Base-by-base conservation (phyloP, 92 coral and sea anemone species). In the Parazoanthus swiftii region DNA sequence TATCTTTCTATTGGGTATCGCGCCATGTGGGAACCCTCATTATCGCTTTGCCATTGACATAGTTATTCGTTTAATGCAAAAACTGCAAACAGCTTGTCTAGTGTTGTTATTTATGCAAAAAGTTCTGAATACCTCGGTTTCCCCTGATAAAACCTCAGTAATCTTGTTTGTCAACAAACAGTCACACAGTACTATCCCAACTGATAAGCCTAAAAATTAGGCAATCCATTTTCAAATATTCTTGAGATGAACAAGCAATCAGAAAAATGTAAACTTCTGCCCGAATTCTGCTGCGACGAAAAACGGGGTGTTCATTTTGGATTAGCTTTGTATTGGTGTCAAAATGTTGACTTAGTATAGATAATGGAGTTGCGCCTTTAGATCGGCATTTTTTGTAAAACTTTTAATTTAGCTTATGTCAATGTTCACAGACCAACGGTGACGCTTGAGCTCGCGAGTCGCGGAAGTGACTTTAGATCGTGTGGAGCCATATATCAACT, bases 261-360 rank as follows among this genome's bases (percentile, higher is more conserved):
- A 37, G 74, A 74, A 81, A 91, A 85, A 91, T 91, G 89, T 81
- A 89, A 91, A 89, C 89, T 91, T 46, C 63, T 25, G 8, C 6
- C 58, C 26, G 23, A 25, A 15, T 35, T 36, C 39, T 33, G 78
- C 74, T 42, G 38, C n/a, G 71, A 26, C 15, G 14, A 42, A 44
- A 63, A 63, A 14, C n/a, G 70, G n/a, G 36, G 8, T 11, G 35
- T 36, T 23, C 48, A 25, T 33, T 71, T 84, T 46, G 48, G 13
- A 43, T 46, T 15, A 26, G 16, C 66, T 46, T 84, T 71, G 67
- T 84, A 26, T 26, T 26, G 77, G 11, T 84, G 77, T 70, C 77
- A 84, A 46, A 84, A 82, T 82, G 86, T 84, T 84, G 79, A 48
- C 79, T 63, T 20, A 63, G 70, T 63, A 8, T 26, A 18, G 70